Evolutionary conservation across 2,797 vertebrate genomes (phyloP).

Genomic region (Tarsius wallacei): DNA sequence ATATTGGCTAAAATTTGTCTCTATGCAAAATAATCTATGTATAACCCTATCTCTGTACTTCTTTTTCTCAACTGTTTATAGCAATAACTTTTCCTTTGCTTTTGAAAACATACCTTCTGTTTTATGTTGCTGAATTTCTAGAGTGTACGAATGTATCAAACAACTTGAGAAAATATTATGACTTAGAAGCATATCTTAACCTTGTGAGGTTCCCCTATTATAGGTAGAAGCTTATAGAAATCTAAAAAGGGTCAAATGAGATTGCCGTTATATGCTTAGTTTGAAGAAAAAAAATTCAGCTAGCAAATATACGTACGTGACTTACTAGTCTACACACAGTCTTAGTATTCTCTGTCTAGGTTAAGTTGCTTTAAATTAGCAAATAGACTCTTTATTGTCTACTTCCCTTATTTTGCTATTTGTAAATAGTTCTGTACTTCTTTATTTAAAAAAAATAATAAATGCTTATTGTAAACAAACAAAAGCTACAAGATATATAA

Average conservation of each 20-base stretch:
- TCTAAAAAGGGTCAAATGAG: not conserved
- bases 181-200: not conserved
- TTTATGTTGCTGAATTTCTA: slow-evolving; percentile 18
- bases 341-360: not conserved
- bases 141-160: not conserved
- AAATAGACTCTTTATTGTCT: not conserved
- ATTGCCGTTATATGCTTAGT: not conserved
- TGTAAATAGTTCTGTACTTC: not conserved
- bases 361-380: slow-evolving; percentile 1
- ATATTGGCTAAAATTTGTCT: not conserved
- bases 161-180: not conserved
- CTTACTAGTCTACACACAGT: not conserved
- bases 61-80: not conserved
- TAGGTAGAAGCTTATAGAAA: not conserved
- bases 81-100: not conserved
- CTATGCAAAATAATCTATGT: not conserved
- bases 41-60: not conserved
- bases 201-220: not conserved
- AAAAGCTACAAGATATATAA: not conserved
- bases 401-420: not conserved
- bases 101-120: not conserved
- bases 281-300: not conserved
- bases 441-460: not conserved
- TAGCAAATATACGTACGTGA: not conserved
- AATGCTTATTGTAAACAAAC: not conserved